Evolutionary conservation across 2,888 invertebrate genomes (phyloP).

Genomic region (Zhuqinia jingwanae): DNA sequence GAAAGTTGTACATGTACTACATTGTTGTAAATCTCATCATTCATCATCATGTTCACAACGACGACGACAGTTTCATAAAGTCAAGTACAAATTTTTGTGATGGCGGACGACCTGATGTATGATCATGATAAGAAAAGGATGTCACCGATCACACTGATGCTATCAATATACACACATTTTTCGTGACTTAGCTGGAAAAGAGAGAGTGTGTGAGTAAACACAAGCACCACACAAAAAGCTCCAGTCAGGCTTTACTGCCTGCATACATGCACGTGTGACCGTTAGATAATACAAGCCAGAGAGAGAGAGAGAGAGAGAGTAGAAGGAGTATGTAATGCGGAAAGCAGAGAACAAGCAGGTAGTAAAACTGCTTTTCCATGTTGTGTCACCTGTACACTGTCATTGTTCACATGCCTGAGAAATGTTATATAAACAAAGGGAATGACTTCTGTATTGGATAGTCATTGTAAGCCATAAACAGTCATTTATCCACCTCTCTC

Average conservation of each 20-base stretch:
- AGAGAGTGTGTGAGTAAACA: not conserved
- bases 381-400: not conserved
- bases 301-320: too few relatives aligned
- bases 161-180: conserved; percentile 43
- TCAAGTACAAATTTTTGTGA: not conserved
- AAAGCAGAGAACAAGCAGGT: too few relatives aligned
- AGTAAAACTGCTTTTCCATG: not conserved
- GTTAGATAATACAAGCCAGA: too few relatives aligned
- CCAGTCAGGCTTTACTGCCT: not conserved
- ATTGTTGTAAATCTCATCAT: not conserved
- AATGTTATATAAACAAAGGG: not conserved
- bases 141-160: conserved; percentile 35
- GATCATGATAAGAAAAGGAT: conserved; percentile 4
- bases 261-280: too few relatives aligned
- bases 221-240: too few relatives aligned
- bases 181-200: too few relatives aligned
- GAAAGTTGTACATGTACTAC: not conserved
- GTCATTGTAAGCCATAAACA: not conserved
- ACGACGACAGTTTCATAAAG: not conserved
- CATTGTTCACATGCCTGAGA: not conserved
- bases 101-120: not conserved
- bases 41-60: not conserved
- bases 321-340: too few relatives aligned
- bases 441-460: not conserved
- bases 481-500: not conserved